These are phyloP conservation scores for Lasioglossum leucozonium DNA, from an alignment of 2,888 invertebrate genomes.

Conservation along the genomic window DNA sequence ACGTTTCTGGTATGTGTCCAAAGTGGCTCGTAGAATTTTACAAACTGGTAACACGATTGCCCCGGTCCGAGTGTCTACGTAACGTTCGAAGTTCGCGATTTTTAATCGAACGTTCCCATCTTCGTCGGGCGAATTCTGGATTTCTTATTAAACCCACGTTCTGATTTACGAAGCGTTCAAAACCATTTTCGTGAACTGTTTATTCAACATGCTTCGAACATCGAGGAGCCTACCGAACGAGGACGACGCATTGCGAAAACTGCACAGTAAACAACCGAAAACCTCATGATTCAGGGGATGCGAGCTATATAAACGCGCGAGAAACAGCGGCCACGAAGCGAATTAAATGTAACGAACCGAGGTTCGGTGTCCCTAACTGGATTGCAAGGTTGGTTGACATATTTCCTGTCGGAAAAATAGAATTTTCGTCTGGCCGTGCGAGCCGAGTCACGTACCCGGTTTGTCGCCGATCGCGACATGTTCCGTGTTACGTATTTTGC, in stretches of 20 bases:
- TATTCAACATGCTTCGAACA: too few relatives aligned
- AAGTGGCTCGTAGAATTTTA: conserved; percentile 35
- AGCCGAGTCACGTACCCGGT: conserved; percentile 59
- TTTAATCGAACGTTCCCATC: neutral
- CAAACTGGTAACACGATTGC: neutral
- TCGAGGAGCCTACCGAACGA: too few relatives aligned
- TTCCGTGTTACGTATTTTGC: conserved; percentile 27
- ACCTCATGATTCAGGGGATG: neutral
- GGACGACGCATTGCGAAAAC: too few relatives aligned
- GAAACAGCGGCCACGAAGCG: conserved; percentile 7
- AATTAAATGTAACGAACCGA: conserved; percentile 37
- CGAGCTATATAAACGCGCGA: neutral
- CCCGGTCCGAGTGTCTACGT: neutral
- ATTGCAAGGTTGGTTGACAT: conserved; percentile 44
- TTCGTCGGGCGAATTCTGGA: too few relatives aligned
- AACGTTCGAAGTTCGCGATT: neutral
- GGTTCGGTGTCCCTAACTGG: conserved; percentile 22
- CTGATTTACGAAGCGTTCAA: too few relatives aligned
- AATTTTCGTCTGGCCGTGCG: conserved; percentile 36
- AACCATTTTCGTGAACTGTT: too few relatives aligned
- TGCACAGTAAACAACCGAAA: neutral
- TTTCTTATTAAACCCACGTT: too few relatives aligned
- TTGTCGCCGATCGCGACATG: conserved; percentile 42
- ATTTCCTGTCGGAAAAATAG: conserved; percentile 46
- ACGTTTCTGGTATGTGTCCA: conserved; percentile 57